Percentiles rank a stretch among this genome's conserved stretches.
Conservation (phyloP, 2,888 invertebrate species). For the Ephialtes manifestator region DNA sequence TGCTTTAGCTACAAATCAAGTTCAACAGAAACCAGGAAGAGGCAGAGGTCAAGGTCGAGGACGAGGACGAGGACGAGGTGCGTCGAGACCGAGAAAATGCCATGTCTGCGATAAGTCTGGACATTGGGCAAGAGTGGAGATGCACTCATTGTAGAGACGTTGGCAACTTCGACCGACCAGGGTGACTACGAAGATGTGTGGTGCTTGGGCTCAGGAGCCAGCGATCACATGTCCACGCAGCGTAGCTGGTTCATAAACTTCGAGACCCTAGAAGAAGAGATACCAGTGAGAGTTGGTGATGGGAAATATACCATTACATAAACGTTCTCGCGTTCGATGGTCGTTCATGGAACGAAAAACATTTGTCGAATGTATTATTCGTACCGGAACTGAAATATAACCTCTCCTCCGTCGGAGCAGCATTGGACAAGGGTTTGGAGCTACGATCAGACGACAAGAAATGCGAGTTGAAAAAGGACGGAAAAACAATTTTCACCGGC, state of each 20-base stretch:
- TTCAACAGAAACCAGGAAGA: constrained; percentile 6
- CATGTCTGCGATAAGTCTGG: constrained; percentile 67
- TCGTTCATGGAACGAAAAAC: constrained; percentile 57
- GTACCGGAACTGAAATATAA: constrained; percentile 64
- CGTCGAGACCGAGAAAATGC: constrained; percentile 45
- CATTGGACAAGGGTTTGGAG: constrained; percentile 62
- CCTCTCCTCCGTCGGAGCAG: constrained; percentile 40
- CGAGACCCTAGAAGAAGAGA: constrained; percentile 4
- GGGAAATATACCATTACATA: constrained; percentile 62
- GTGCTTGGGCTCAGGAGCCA: constrained; percentile 68
- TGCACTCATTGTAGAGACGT: constrained; percentile 25
- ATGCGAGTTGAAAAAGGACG: constrained; percentile 42
- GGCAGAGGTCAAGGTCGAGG: constrained; percentile 6
- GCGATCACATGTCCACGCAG: constrained; percentile 65
- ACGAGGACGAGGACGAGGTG: constrained; percentile 15
- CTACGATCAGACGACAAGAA: constrained; percentile 25
- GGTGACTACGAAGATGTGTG: constrained; percentile 32
- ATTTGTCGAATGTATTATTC: constrained; percentile 56
- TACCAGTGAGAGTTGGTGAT: constrained; percentile 55
- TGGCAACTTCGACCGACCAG: constrained; percentile 23
- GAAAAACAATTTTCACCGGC: constrained; percentile 49
- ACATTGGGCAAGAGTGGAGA: constrained; percentile 46
- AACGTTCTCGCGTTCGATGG: constrained; percentile 66
- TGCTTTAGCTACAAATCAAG: constrained; percentile 8
- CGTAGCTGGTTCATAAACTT: constrained; percentile 61